Base-by-base conservation (phyloP, 2,888 invertebrate species). In the Eustalomyia histrio region DNA sequence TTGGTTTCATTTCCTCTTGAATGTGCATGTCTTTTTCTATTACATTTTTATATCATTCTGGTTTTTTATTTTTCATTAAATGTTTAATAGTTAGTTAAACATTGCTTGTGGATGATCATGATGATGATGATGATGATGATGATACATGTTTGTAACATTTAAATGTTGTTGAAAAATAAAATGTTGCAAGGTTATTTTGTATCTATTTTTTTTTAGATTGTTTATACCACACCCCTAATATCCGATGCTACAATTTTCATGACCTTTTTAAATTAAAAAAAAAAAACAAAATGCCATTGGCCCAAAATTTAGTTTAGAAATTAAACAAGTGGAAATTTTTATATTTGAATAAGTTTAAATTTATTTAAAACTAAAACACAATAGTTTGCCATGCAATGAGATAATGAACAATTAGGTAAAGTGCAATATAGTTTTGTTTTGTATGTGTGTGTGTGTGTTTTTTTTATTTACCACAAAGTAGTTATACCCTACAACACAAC, bases 21-120 rank as follows among this genome's bases (percentile, higher is more conserved):
- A 79, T 60, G 69, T 79, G 57, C 69, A 69, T 79, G 74, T 52
- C 53, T 69, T 74, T 64, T 43, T 43, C 16, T 58, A 61, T 55
- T 58, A 53, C 52, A 71, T 67, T 72, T 67, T 43, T 21, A 29
- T 71, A 71, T 67, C n/a, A 60, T 65, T 60, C 65, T 39, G 29
- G 10, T 50, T 58, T 58, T 74, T 16, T 0, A 33, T 17, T 53
- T 63, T 39, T 24, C 24, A 18, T 74, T 73, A 39, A 39, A 74
- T 24, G 43, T 63, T 52, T 79, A 61, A 68, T 57, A 73, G 55
- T 71, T 76, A 52, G 69, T 58, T 69, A 64, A 71, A 50, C 18
- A 69, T n/a, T 63, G 76, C 21, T 14, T 61, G 52, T 68, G 21
- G 24, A 75, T 75, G 43, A 57, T 76, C 47, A 47, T 61, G 14